Base-by-base conservation (phyloP, 1,140 invertebrate species). In the Drosophila baimaii region DNA sequence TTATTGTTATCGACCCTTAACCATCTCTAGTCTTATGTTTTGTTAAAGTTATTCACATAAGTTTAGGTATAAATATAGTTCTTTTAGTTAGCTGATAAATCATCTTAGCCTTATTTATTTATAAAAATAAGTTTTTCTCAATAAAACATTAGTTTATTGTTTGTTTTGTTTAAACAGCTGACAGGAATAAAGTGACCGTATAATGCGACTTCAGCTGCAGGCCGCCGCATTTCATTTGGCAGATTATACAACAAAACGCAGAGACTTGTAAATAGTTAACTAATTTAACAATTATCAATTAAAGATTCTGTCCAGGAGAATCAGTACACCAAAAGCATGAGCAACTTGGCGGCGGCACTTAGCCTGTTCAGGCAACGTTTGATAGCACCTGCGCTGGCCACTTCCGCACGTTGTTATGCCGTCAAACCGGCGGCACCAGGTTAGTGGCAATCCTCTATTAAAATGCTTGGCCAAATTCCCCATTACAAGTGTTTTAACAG, bases 371-470 rank as follows among this genome's bases (percentile, higher is more conserved):
- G 73, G 29, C 81, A 83, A 56, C 83, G 79, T 8, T 25, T 88
- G 15, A 62, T 70, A 12, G 25, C 41, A 5, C 43, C 80, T 17
- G 17, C 68, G 25, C 35, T 71, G 47, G 27, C 69, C 37, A 61
- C 65, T 52, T 39, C 65, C 3, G 19, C 54, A 27, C 79, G 89
- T n/a, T 72, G 29, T 13, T 91, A 81, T 81, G 86, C 83, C 21
- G 84, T 51, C 2, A 91, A 91, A 29, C 90, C 90, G 25, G 77
- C 58, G 9, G 75, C 85, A 1, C 25, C 65, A 63, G 78, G 85
- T 89, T 15, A 79, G 59, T 49, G 12, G 7, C 35, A 6, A 12
- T 27, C 12, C 12, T 5, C 1, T 2, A 35, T 47, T 19, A 19
- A 31, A 19, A n/a, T 25, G 5, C 4, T 17, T 33, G 21, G 3